Percentiles rank a stretch among this genome's conserved stretches.
phyloP scores from a whole-genome alignment of 2,888 invertebrate genomes.

The Tortricodes alternella region DNA sequence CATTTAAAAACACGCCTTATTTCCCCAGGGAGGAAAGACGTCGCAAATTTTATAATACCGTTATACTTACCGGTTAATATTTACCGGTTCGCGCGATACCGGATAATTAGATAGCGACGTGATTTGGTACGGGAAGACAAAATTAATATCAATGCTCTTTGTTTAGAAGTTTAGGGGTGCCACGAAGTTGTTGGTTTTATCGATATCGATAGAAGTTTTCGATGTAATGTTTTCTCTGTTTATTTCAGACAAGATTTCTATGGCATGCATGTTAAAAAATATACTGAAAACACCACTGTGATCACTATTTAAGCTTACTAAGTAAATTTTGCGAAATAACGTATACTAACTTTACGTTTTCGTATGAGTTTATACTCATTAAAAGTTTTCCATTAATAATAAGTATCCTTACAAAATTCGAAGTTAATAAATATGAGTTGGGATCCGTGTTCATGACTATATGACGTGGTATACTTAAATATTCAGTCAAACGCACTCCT shows the following conservation, averaged over 20 bases:
- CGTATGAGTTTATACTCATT: too few species aligned
- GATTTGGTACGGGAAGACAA: slow-evolving; percentile 75
- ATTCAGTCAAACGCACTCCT: too few species aligned
- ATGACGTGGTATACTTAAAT: too few species aligned
- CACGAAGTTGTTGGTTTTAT: neutral
- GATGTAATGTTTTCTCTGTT: neutral
- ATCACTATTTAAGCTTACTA: too few species aligned
- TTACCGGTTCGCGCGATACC: slow-evolving; percentile 68
- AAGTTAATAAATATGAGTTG: too few species aligned
- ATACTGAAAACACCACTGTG: too few species aligned
- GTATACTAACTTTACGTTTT: too few species aligned
- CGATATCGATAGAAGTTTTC: slow-evolving; percentile 24
- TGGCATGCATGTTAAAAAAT: neutral
- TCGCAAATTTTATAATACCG: slow-evolving; percentile 72
- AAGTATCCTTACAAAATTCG: too few species aligned
- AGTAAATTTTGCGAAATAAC: too few species aligned
- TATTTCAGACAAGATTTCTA: neutral
- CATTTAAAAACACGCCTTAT: slow-evolving; percentile 74
- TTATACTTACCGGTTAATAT: slow-evolving; percentile 57
- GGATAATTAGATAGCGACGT: slow-evolving; percentile 79
- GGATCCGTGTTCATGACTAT: too few species aligned
- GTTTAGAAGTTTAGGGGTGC: slow-evolving; percentile 45
- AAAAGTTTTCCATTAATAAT: too few species aligned
- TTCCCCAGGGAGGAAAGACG: slow-evolving; percentile 68
- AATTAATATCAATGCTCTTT: slow-evolving; percentile 82